These are phyloP conservation scores for Chesias legatella DNA, from an alignment of 2,888 invertebrate species.

Conservation along the genomic window DNA sequence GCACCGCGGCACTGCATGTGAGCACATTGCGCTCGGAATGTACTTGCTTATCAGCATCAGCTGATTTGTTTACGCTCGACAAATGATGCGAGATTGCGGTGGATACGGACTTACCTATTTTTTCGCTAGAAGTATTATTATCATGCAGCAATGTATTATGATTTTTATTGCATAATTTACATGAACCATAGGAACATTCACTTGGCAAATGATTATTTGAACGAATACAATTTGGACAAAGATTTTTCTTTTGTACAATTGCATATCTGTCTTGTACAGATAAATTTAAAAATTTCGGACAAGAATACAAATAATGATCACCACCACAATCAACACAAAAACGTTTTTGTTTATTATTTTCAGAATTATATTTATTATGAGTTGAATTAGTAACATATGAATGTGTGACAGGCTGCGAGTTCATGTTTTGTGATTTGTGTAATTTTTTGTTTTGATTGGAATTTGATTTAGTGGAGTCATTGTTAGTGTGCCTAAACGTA, in stretches of 20 bases:
- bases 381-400: too few relatives aligned
- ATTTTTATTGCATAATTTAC: slow-evolving; percentile 10
- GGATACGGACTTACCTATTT: slow-evolving; percentile 1
- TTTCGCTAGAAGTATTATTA: background rate
- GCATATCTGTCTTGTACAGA: slow-evolving; percentile 4
- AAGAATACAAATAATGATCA: slow-evolving; percentile 8
- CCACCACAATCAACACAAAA: slow-evolving; percentile 4
- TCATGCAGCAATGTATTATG: slow-evolving; percentile 12
- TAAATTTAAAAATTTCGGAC: slow-evolving; percentile 9
- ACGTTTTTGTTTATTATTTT: too few relatives aligned
- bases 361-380: too few relatives aligned
- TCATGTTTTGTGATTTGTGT: too few relatives aligned
- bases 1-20: background rate
- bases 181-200: slow-evolving; percentile 9
- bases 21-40: too few relatives aligned
- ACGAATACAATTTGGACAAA: slow-evolving; percentile 15
- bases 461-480: too few relatives aligned
- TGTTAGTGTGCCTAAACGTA: too few relatives aligned
- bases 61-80: background rate
- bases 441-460: too few relatives aligned
- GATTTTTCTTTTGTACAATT: slow-evolving; percentile 2
- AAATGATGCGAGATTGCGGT: background rate
- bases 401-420: too few relatives aligned
- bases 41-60: too few relatives aligned
- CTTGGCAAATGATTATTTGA: background rate